These are phyloP conservation scores for Hippolais icterina DNA, from an alignment of 2,113 vertebrate species.

Conservation along the genomic window DNA sequence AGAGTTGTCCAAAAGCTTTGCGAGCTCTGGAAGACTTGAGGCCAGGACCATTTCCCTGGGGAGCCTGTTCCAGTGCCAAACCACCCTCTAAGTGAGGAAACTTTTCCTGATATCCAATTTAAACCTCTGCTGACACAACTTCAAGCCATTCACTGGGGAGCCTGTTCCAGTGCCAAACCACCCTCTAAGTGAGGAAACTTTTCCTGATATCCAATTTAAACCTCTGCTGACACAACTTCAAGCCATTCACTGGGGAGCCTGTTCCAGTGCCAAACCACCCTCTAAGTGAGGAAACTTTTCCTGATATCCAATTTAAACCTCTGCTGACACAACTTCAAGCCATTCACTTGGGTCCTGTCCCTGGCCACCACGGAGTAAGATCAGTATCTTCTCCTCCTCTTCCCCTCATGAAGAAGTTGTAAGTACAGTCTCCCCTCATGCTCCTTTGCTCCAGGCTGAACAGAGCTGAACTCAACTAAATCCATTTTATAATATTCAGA, in stretches of 20 bases:
- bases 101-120: too few species aligned
- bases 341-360: not conserved
- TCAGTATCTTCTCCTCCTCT: not conserved
- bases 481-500: not conserved
- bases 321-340: not conserved
- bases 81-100: not conserved
- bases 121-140: not conserved
- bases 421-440: not conserved
- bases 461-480: not conserved
- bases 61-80: not conserved
- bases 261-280: not conserved
- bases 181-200: not conserved
- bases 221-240: not conserved
- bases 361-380: not conserved
- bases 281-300: not conserved
- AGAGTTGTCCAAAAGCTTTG: not conserved
- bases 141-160: not conserved
- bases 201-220: not conserved
- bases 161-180: not conserved
- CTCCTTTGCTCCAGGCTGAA: not conserved
- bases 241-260: not conserved
- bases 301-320: not conserved
- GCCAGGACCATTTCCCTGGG: accelerated
- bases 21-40: not conserved
- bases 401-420: not conserved